phyloP scores from a whole-genome alignment of 2,797 vertebrate species.

The Notoglanidium macrostoma region DNA sequence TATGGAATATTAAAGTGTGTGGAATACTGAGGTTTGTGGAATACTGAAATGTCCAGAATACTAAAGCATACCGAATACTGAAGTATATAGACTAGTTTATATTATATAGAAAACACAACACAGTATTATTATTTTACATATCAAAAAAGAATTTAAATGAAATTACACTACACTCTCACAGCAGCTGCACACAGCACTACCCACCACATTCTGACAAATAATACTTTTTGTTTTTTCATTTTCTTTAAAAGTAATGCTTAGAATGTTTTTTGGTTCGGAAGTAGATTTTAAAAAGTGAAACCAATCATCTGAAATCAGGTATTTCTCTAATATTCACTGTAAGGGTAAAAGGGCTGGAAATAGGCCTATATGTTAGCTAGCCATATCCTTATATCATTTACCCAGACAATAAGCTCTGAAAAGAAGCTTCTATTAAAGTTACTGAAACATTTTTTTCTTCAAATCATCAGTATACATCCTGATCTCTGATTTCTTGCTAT shows the following conservation, averaged over 20 bases:
- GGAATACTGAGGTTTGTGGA: no score
- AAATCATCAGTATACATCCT: background rate
- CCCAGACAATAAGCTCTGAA: background rate
- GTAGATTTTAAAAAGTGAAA: background rate
- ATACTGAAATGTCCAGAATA: no score
- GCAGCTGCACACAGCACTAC: background rate
- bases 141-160: background rate
- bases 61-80: no score
- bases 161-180: background rate
- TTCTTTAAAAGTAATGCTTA: background rate
- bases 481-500: background rate
- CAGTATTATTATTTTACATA: background rate
- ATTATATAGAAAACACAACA: background rate
- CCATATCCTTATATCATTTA: background rate
- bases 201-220: background rate
- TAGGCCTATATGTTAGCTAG: background rate
- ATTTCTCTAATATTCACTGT: background rate
- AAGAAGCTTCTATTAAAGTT: background rate
- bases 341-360: background rate
- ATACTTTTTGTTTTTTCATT: background rate
- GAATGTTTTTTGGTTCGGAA: background rate
- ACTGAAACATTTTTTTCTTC: background rate
- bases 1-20: background rate
- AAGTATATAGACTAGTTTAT: background rate
- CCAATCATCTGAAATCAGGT: background rate